Evolutionary conservation across 2,113 vertebrate genomes (phyloP).

Genomic region (Polypterus bichir): DNA sequence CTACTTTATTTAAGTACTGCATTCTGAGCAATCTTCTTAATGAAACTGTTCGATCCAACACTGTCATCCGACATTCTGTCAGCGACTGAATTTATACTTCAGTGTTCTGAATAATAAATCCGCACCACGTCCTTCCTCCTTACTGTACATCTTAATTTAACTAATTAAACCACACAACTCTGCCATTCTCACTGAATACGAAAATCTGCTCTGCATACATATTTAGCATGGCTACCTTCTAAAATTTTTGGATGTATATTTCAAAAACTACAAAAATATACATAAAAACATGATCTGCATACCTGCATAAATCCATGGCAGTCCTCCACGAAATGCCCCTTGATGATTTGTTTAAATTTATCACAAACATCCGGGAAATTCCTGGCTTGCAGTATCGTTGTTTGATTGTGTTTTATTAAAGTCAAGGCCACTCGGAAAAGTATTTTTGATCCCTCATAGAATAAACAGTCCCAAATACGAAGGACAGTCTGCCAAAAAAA

Average conservation of each 20-base stretch:
- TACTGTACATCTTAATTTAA: no score
- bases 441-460: constrained; percentile 91
- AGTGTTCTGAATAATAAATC: no score
- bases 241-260: not conserved
- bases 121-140: no score
- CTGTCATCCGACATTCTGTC: no score
- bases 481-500: constrained; percentile 69
- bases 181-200: no score
- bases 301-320: constrained; percentile 90
- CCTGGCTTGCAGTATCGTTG: constrained; percentile 63
- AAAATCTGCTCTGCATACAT: no score
- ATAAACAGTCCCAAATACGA: constrained; percentile 89
- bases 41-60: no score
- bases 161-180: no score
- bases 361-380: constrained; percentile 77
- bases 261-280: not conserved
- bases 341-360: constrained; percentile 76
- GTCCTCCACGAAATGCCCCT: constrained; percentile 65
- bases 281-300: constrained; percentile 1
- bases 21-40: no score
- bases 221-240: not conserved
- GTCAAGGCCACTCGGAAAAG: constrained; percentile 88
- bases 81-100: no score
- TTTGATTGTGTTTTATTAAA: constrained; percentile 72
- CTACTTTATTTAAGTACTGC: no score